Conservation (phyloP, 2,888 invertebrate species). For the Heliconius erato region DNA sequence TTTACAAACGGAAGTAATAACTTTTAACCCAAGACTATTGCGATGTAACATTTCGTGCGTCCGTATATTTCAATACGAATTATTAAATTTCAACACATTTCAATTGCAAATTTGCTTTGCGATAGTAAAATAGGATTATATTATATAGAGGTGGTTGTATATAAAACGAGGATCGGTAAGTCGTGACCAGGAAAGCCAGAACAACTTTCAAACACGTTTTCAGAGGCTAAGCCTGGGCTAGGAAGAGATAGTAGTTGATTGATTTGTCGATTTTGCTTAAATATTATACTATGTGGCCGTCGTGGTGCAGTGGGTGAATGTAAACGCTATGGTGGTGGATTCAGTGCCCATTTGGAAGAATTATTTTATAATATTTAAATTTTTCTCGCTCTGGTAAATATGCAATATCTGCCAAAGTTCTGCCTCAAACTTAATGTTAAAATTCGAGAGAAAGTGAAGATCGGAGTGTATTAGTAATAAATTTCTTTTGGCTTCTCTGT, state of each 20-base stretch:
- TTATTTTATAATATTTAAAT: not conserved
- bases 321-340: not conserved
- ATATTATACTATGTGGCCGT: not conserved
- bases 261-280: constrained; percentile 23
- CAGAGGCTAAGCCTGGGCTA: constrained; percentile 22
- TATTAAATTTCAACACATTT: constrained; percentile 12
- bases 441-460: no score
- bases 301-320: not conserved
- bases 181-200: constrained; percentile 63
- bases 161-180: constrained; percentile 46
- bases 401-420: no score
- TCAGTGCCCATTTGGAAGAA: not conserved
- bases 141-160: not conserved
- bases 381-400: not conserved
- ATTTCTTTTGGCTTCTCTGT: no score
- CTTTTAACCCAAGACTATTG: not conserved
- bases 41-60: not conserved
- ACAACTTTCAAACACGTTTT: constrained; percentile 80
- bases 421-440: no score
- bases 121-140: constrained; percentile 19
- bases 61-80: not conserved
- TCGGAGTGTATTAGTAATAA: no score
- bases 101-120: constrained; percentile 22
- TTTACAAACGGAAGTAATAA: not conserved
- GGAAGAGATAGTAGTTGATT: constrained; percentile 40